Evolutionary conservation across 2,797 vertebrate genomes (phyloP).

Genomic region (Acipenser transmontanus): DNA sequence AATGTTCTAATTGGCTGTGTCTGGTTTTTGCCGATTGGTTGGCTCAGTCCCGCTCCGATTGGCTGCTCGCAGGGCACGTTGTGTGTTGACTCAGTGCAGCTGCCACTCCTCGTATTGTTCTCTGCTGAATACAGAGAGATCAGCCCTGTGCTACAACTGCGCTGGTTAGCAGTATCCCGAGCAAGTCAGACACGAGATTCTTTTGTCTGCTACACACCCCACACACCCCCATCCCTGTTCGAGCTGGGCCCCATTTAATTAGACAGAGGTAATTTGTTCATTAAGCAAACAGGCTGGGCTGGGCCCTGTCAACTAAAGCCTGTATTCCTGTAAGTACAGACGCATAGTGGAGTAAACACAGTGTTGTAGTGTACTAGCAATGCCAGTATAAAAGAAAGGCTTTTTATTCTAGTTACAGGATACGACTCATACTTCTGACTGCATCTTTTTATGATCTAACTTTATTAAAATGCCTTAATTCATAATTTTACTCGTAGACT

Average conservation of each 20-base stretch:
- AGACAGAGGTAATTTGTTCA: conserved; percentile 9
- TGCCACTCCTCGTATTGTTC: conserved; percentile 3
- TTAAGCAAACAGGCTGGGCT: not conserved
- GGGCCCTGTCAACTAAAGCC: no score
- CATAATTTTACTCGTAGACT: no score
- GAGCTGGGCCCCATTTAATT: conserved; percentile 6
- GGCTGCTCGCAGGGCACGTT: not conserved
- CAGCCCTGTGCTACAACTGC: not conserved
- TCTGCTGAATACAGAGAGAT: conserved; percentile 1
- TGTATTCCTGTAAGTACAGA: no score
- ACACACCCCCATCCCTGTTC: no score
- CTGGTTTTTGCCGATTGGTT: not conserved
- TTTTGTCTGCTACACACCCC: not conserved
- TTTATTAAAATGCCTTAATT: no score
- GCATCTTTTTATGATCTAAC: no score
- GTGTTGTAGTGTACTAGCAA: no score
- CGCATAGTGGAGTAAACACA: no score
- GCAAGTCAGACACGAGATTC: not conserved
- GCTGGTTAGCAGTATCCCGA: not conserved
- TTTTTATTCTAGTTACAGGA: no score
- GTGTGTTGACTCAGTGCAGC: conserved; percentile 1
- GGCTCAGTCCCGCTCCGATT: not conserved
- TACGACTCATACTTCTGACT: no score
- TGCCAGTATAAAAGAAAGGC: no score
- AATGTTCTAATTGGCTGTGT: not conserved